phyloP scores from a whole-genome alignment of 2,888 invertebrate species.

The Ennomos erosarius region DNA sequence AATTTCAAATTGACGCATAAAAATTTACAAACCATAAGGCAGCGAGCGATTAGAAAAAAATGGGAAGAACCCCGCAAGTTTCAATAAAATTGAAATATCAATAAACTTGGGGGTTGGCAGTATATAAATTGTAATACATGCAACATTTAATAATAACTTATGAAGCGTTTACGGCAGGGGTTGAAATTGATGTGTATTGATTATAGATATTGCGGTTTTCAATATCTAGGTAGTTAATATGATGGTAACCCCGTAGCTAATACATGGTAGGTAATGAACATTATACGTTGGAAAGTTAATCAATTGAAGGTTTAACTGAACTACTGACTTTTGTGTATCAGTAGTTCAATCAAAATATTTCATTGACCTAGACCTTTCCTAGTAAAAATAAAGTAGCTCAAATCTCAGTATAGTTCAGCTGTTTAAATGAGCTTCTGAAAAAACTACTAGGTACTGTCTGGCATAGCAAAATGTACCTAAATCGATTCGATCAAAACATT shows the following conservation, averaged over 20 bases:
- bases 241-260: too few relatives aligned
- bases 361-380: too few relatives aligned
- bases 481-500: conserved; percentile 10
- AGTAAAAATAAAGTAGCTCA: too few relatives aligned
- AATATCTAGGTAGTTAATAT: too few relatives aligned
- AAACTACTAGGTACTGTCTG: too few relatives aligned
- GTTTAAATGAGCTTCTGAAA: too few relatives aligned
- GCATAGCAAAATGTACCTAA: too few relatives aligned
- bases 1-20: conserved; percentile 34
- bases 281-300: too few relatives aligned
- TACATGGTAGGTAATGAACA: not conserved
- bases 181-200: conserved; percentile 48
- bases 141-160: conserved; percentile 78
- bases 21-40: conserved; percentile 64
- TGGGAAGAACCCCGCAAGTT: conserved; percentile 43
- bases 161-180: conserved; percentile 56
- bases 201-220: conserved; percentile 31
- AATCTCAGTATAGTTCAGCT: too few relatives aligned
- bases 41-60: conserved; percentile 50
- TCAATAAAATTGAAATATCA: conserved; percentile 63
- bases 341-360: too few relatives aligned
- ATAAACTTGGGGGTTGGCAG: conserved; percentile 48
- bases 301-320: too few relatives aligned
- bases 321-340: too few relatives aligned
- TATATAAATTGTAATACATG: conserved; percentile 75